These are phyloP conservation scores for Drosophila nannoptera DNA, from an alignment of 1,140 invertebrate genomes.

Conservation along the genomic window DNA sequence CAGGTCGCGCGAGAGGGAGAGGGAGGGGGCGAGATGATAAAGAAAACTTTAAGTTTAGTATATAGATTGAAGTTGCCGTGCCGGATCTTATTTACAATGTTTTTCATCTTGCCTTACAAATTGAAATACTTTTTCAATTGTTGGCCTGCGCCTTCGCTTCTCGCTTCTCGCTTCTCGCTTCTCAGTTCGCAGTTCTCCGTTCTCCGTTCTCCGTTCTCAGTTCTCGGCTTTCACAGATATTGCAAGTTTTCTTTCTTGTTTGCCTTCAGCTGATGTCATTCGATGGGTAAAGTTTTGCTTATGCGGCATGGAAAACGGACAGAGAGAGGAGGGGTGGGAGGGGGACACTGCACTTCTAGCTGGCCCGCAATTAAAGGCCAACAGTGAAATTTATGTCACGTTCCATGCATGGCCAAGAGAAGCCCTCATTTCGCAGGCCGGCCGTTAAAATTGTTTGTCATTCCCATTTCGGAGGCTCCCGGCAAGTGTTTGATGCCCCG, in stretches of 20 bases:
- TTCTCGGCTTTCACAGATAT: constrained; percentile 12
- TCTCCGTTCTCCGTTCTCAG: background rate
- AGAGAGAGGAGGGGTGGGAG: no score
- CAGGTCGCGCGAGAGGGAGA: background rate
- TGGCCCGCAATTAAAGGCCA: constrained; percentile 54
- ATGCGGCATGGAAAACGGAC: constrained; percentile 5
- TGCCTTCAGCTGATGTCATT: constrained; percentile 29
- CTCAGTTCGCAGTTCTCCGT: background rate
- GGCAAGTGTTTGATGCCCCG: constrained; percentile 55
- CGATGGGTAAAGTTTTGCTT: constrained; percentile 28
- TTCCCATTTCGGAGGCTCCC: constrained; percentile 44
- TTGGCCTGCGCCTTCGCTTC: background rate
- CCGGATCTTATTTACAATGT: constrained; percentile 47
- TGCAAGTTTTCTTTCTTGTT: constrained; percentile 24
- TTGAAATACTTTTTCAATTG: constrained; percentile 68
- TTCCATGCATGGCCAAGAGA: constrained; percentile 34
- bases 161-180: background rate
- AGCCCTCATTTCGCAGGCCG: background rate
- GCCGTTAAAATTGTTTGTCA: constrained; percentile 46
- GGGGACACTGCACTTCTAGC: background rate
- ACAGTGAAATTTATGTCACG: constrained; percentile 71
- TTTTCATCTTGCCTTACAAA: constrained; percentile 42
- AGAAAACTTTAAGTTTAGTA: constrained; percentile 6
- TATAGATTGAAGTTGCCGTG: constrained; percentile 33
- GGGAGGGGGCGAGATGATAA: no score